Conservation (phyloP, 2,888 invertebrate species). For the Chesias legatella region DNA sequence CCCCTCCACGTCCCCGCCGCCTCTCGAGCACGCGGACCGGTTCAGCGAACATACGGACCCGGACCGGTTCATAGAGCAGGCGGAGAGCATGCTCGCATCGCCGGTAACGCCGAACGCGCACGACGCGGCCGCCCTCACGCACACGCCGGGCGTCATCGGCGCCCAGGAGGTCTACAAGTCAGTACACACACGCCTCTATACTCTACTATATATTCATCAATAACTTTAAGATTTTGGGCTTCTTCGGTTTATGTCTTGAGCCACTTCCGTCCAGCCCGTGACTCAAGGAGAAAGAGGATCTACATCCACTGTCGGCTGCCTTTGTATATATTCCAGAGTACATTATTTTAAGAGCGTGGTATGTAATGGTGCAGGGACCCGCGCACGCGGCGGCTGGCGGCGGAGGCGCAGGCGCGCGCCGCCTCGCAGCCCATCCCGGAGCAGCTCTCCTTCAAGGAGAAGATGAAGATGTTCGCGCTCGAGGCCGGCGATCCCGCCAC, state of each 20-base stretch:
- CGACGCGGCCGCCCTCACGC: constrained; percentile 56
- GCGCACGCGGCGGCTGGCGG: constrained; percentile 91
- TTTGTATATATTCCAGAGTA: no score
- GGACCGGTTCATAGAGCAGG: constrained; percentile 89
- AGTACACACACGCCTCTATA: neutral
- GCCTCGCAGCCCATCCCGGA: constrained; percentile 89
- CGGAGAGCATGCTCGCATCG: constrained; percentile 88
- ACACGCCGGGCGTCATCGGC: constrained; percentile 97
- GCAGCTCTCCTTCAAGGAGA: constrained; percentile 97
- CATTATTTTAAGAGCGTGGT: no score
- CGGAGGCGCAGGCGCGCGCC: constrained; percentile 86
- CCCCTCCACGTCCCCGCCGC: constrained; percentile 43
- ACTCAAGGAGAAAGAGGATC: no score
- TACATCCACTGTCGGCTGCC: no score
- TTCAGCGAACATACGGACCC: constrained; percentile 83
- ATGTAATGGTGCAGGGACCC: constrained; percentile 85
- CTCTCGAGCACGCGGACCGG: constrained; percentile 68
- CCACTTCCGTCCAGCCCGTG: no score
- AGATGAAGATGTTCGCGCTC: constrained; percentile 99
- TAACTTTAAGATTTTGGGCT: no score
- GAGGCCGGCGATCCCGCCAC: constrained; percentile 96
- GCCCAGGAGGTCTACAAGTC: constrained; percentile 98
- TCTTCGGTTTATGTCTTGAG: no score
- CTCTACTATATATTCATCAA: neutral
- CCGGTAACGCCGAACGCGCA: constrained; percentile 81